Evolutionary conservation across 2,797 vertebrate species (phyloP).

Genomic region (Cephalopachus bancanus): DNA sequence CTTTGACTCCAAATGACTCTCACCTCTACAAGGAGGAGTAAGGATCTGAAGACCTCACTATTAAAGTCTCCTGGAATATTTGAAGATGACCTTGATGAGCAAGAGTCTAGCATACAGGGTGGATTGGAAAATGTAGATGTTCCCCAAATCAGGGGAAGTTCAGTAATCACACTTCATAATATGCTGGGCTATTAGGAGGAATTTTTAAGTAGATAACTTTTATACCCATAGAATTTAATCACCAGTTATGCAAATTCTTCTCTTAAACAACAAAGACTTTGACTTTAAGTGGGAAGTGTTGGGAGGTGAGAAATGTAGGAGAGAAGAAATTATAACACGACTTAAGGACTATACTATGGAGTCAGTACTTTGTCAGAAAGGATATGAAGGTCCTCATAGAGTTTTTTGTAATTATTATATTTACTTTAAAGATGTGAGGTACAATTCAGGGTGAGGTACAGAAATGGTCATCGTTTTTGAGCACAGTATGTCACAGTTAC

Average conservation of each 20-base stretch:
- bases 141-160: not conserved
- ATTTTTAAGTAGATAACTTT: constrained; percentile 10
- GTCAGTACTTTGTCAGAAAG: constrained; percentile 1
- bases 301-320: not conserved
- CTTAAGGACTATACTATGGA: not conserved
- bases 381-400: not conserved
- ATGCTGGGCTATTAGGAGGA: not conserved
- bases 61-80: not conserved
- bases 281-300: not conserved
- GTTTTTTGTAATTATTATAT: not conserved
- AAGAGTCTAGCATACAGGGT: not conserved
- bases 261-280: not conserved
- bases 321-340: constrained; percentile 10
- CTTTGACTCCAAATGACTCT: not conserved
- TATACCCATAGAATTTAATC: not conserved
- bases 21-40: not conserved
- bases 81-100: not conserved
- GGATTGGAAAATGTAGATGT: not conserved
- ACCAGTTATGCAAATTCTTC: not conserved
- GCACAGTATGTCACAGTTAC: not conserved
- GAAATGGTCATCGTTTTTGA: not conserved
- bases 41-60: not conserved
- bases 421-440: too few relatives aligned
- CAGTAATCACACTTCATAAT: not conserved
- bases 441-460: too few relatives aligned